phyloP scores from a whole-genome alignment of 2,113 vertebrate genomes.

The Vidua chalybeata region DNA sequence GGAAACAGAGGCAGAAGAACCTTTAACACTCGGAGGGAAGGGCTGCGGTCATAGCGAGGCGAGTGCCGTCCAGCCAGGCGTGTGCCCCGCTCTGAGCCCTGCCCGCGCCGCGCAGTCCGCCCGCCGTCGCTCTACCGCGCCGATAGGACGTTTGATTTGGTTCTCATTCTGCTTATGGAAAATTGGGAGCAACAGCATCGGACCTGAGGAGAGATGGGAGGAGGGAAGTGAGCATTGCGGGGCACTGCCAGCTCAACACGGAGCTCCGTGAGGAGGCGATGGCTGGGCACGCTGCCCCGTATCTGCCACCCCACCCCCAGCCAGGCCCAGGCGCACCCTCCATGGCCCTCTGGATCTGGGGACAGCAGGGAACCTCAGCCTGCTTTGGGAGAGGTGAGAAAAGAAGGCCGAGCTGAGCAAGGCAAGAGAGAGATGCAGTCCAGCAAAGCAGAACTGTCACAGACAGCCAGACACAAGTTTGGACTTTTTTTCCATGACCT shows the following conservation, averaged over 20 bases:
- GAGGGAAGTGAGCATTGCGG: conserved; percentile 47
- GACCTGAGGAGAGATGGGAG: conserved; percentile 72
- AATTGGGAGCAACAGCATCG: conserved; percentile 76
- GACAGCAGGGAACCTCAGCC: neutral
- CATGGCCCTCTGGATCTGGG: neutral
- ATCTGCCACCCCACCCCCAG: neutral
- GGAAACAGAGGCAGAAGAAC: conserved; percentile 73
- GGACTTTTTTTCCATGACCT: neutral
- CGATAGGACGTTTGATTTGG: conserved; percentile 64
- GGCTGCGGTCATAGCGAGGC: conserved; percentile 53
- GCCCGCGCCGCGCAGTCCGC: conserved; percentile 35
- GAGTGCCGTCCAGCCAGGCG: conserved; percentile 39
- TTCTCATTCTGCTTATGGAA: conserved; percentile 81
- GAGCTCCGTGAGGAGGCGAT: neutral
- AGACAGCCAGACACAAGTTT: neutral
- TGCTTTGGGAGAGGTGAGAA: neutral
- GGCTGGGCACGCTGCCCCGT: accelerated
- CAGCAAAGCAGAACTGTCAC: neutral
- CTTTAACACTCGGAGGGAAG: conserved; percentile 66
- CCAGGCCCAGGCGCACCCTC: accelerated
- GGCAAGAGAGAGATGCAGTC: neutral
- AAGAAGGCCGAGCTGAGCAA: neutral
- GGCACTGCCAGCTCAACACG: neutral
- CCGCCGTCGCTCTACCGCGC: conserved; percentile 55
- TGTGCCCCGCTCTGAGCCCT: conserved; percentile 57